phyloP scores from a whole-genome alignment of 2,888 invertebrate genomes.

The Drosophila conformis region DNA sequence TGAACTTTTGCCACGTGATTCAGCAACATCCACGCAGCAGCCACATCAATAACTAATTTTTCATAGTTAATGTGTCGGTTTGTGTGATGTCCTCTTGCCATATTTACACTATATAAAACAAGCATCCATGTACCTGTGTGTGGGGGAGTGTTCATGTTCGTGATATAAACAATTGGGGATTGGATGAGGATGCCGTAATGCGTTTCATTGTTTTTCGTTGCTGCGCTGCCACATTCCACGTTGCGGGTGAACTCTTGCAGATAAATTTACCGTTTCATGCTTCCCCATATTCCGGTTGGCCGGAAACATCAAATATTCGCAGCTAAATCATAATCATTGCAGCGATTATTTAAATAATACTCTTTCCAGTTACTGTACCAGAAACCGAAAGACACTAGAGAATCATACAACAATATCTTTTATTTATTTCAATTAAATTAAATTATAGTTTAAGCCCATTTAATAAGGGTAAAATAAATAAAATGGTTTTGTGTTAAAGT shows the following conservation, averaged over 20 bases:
- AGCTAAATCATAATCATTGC: slow-evolving; percentile 25
- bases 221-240: slow-evolving; percentile 2
- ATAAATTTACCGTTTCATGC: slow-evolving; percentile 22
- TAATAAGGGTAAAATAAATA: neutral
- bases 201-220: slow-evolving; percentile 54
- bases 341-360: slow-evolving; percentile 16
- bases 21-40: slow-evolving; percentile 44
- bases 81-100: slow-evolving; percentile 5
- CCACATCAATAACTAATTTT: slow-evolving; percentile 75
- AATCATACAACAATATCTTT: neutral
- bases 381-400: neutral
- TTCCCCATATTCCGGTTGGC: slow-evolving; percentile 6
- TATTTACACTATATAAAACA: slow-evolving; percentile 1
- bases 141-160: slow-evolving; percentile 43
- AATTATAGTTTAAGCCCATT: neutral
- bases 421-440: neutral
- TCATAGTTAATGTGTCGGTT: slow-evolving; percentile 63
- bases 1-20: slow-evolving; percentile 72
- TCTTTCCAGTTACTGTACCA: neutral
- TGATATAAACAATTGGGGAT: slow-evolving; percentile 27
- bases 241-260: neutral
- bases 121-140: neutral
- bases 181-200: slow-evolving; percentile 33
- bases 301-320: slow-evolving; percentile 26
- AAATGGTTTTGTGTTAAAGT: neutral